Conservation (phyloP, 2,797 vertebrate genomes). For the Cottoperca gobio region DNA sequence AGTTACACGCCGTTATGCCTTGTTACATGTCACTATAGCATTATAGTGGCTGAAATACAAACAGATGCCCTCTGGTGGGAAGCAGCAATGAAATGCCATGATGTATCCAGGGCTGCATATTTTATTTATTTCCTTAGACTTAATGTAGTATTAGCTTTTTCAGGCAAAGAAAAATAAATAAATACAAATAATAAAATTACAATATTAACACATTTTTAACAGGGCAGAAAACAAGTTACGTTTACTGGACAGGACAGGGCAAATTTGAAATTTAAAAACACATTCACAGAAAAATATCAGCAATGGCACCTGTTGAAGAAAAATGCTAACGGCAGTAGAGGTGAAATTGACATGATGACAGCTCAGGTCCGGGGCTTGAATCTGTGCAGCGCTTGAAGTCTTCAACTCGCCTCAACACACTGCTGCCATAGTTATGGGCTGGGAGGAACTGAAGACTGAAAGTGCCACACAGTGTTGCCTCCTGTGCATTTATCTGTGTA, state of each 20-base stretch:
- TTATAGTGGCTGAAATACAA: neutral
- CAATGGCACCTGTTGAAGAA: neutral
- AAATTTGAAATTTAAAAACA: neutral
- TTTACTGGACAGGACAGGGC: no score
- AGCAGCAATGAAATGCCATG: neutral
- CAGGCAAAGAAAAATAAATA: no score
- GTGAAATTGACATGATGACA: neutral
- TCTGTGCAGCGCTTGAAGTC: constrained; percentile 89
- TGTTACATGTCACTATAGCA: neutral
- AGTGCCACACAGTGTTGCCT: constrained; percentile 84
- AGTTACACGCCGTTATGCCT: no score
- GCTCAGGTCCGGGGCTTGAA: constrained; percentile 62
- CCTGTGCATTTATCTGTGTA: neutral
- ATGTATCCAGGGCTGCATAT: neutral
- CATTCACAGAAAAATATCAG: neutral
- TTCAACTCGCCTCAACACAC: constrained; percentile 91
- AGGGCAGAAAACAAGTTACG: no score
- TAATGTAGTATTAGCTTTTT: neutral
- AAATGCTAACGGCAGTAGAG: neutral
- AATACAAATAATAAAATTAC: no score
- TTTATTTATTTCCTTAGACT: neutral
- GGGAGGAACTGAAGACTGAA: constrained; percentile 93
- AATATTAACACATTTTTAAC: no score
- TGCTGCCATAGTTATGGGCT: constrained; percentile 84
- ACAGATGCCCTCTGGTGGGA: neutral